Evolutionary conservation across 2,888 invertebrate genomes (phyloP).

Genomic region (Magallana nippona): DNA sequence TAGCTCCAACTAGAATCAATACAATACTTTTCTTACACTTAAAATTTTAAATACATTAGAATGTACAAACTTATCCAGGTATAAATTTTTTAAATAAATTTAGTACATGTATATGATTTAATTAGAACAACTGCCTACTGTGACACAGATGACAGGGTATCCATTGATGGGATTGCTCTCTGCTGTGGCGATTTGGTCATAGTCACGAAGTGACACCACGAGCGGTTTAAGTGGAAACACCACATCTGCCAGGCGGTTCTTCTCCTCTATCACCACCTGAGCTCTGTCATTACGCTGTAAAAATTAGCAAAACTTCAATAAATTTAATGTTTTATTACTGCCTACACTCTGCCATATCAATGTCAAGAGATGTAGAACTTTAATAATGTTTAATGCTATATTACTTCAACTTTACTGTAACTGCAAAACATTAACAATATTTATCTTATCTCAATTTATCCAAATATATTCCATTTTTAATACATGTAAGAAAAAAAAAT

Average conservation of each 20-base stretch:
- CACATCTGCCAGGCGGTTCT: conserved; percentile 76
- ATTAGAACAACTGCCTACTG: conserved; percentile 70
- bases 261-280: conserved; percentile 78
- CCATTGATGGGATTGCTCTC: conserved; percentile 74
- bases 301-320: background rate
- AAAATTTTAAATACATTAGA: too few species aligned
- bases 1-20: too few species aligned
- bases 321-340: background rate
- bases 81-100: too few species aligned
- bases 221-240: conserved; percentile 78
- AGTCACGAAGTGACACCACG: conserved; percentile 77
- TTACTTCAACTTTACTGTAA: too few species aligned
- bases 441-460: too few species aligned
- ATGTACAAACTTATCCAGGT: too few species aligned
- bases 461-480: background rate
- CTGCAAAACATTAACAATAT: too few species aligned
- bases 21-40: too few species aligned
- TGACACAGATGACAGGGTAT: conserved; percentile 79
- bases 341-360: too few species aligned
- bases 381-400: too few species aligned
- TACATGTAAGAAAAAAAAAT: background rate
- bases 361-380: too few species aligned
- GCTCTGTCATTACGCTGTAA: conserved; percentile 67
- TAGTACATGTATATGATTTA: background rate
- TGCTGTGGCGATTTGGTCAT: conserved; percentile 65